Percentiles rank a stretch among this genome's conserved stretches.
These are phyloP conservation scores for Fregata magnificens DNA, from an alignment of 2,113 vertebrate genomes.

Conservation along the genomic window DNA sequence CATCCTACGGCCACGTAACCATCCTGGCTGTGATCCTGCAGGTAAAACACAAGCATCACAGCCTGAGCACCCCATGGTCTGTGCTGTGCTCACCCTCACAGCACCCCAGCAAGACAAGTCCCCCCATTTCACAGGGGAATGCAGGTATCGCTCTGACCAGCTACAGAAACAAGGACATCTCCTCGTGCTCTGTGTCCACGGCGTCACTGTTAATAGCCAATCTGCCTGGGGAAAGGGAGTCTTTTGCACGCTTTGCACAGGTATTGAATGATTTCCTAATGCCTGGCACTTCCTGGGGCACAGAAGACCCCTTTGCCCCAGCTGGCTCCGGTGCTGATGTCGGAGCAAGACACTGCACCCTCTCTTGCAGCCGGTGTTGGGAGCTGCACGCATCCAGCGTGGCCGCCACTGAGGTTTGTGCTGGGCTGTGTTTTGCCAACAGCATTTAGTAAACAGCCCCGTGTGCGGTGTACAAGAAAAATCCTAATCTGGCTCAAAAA, in stretches of 20 bases:
- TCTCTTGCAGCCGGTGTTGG: fast-evolving
- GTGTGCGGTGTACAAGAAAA: background rate
- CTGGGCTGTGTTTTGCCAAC: background rate
- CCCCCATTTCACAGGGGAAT: background rate
- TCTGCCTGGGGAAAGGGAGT: background rate
- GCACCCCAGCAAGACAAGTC: background rate
- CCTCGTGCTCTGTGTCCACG: fast-evolving
- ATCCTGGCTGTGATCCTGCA: background rate
- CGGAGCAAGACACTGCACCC: background rate
- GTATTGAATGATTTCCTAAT: background rate
- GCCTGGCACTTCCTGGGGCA: background rate
- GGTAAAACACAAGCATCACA: fast-evolving
- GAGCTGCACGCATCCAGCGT: background rate
- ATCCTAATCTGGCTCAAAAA: background rate
- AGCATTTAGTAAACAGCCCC: background rate
- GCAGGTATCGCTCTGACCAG: background rate
- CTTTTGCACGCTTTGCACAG: background rate
- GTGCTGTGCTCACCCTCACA: background rate
- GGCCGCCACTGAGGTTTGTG: background rate
- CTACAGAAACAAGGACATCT: background rate
- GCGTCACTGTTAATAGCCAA: fast-evolving
- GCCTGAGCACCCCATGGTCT: fast-evolving
- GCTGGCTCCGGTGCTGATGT: fast-evolving
- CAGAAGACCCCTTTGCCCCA: background rate
- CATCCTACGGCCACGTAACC: fast-evolving